These are phyloP conservation scores for Eretmochelys imbricata DNA, from an alignment of 2,113 vertebrate species.

Conservation along the genomic window DNA sequence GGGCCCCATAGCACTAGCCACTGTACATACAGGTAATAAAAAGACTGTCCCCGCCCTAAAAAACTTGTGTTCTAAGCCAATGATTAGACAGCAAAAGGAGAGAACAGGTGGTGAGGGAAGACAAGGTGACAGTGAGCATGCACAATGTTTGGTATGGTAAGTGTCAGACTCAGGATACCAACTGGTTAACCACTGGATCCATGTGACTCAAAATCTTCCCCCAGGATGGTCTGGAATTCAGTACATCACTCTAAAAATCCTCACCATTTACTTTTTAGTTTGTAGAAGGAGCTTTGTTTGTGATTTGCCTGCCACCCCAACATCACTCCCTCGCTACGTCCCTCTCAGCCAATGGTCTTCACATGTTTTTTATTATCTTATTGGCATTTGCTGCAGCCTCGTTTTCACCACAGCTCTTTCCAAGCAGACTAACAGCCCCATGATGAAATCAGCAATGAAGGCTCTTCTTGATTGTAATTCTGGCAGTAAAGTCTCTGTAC, in stretches of 20 bases:
- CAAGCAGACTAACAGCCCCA: constrained; percentile 65
- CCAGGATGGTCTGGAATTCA: neutral
- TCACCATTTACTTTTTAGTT: neutral
- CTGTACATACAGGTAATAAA: constrained; percentile 18
- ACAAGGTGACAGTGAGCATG: neutral
- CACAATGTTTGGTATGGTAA: constrained; percentile 7
- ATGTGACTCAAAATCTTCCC: neutral
- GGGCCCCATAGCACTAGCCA: neutral
- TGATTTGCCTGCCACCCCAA: constrained; percentile 1
- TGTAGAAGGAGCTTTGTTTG: constrained; percentile 28
- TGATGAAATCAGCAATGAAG: constrained; percentile 70
- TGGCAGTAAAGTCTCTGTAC: constrained; percentile 55
- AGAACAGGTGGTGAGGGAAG: constrained; percentile 1
- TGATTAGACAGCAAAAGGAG: neutral
- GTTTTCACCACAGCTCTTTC: constrained; percentile 55
- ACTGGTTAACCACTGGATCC: neutral
- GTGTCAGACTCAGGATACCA: neutral
- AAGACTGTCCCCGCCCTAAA: constrained; percentile 1
- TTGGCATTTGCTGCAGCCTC: constrained; percentile 56
- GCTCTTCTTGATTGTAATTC: constrained; percentile 72
- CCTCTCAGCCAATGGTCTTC: constrained; percentile 62
- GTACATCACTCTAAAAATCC: neutral
- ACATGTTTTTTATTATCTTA: constrained; percentile 70
- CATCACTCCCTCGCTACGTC: constrained; percentile 6
- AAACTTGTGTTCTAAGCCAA: neutral